phyloP scores from a whole-genome alignment of 30 jellyfish, hydroid and myxozoan genomes.

The Mastigias papua region DNA sequence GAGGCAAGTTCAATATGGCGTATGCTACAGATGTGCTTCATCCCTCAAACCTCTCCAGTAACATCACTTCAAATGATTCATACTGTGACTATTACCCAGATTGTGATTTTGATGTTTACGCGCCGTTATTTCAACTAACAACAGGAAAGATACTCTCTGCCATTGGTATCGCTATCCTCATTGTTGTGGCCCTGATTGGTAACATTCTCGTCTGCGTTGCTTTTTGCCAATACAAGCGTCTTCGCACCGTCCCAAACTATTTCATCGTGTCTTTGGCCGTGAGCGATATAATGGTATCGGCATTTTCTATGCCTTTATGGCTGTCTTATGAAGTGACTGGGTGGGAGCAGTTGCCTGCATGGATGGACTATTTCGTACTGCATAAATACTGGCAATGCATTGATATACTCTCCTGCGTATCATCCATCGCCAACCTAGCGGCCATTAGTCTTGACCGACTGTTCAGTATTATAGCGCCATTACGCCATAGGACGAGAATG shows the following conservation, averaged over 20 bases:
- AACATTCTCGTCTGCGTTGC: constrained; percentile 92
- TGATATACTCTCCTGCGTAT: constrained; percentile 87
- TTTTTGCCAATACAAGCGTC: constrained; percentile 77
- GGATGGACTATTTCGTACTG: constrained; percentile 32
- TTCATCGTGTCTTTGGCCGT: constrained; percentile 91
- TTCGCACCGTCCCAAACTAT: constrained; percentile 82
- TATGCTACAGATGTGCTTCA: neutral
- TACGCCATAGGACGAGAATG: constrained; percentile 89
- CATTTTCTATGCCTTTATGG: constrained; percentile 97
- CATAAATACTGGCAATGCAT: constrained; percentile 61
- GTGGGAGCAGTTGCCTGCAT: constrained; percentile 57
- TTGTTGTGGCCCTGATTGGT: constrained; percentile 81
- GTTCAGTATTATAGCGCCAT: constrained; percentile 90
- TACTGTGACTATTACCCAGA: neutral
- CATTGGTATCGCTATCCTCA: constrained; percentile 73
- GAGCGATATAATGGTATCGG: constrained; percentile 87
- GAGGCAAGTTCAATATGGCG: neutral
- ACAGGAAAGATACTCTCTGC: constrained; percentile 73
- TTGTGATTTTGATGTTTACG: constrained; percentile 20
- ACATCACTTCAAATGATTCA: neutral
- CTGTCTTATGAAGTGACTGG: constrained; percentile 74
- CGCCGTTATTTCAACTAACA: constrained; percentile 48
- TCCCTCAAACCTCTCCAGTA: neutral
- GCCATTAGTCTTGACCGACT: constrained; percentile 92
- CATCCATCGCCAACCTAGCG: constrained; percentile 89